Evolutionary conservation across 2,113 vertebrate genomes (phyloP).

Genomic region (Balaeniceps rex): DNA sequence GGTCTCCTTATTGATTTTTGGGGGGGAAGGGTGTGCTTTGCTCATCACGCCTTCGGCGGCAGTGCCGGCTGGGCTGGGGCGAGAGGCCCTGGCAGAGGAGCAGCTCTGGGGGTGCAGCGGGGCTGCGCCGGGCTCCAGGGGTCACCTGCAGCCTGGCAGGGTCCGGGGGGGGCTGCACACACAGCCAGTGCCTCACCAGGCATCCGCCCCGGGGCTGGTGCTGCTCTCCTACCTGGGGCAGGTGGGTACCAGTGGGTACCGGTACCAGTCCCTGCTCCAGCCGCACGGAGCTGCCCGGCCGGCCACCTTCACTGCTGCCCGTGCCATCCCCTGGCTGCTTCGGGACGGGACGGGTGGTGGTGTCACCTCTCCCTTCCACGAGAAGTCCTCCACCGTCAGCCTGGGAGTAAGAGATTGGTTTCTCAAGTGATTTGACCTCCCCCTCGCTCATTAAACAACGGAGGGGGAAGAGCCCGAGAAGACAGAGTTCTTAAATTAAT

Average conservation of each 20-base stretch:
- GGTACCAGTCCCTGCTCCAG: background rate
- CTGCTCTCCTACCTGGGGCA: background rate
- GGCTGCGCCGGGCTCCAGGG: background rate
- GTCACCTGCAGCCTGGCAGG: background rate
- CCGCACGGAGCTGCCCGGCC: rapidly evolving
- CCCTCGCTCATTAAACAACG: background rate
- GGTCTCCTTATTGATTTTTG: background rate
- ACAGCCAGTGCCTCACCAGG: background rate
- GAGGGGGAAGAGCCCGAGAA: background rate
- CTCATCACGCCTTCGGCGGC: background rate
- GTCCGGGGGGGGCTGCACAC: background rate
- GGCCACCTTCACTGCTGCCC: background rate
- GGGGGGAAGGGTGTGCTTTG: background rate
- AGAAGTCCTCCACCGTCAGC: background rate
- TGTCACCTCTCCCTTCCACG: background rate
- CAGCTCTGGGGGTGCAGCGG: background rate
- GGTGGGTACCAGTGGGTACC: rapidly evolving
- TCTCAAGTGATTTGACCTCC: background rate
- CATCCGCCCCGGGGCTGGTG: background rate
- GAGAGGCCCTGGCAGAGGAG: background rate
- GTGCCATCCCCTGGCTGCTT: rapidly evolving
- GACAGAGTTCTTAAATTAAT: background rate
- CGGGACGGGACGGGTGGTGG: rapidly evolving
- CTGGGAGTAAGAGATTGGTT: background rate
- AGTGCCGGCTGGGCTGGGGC: rapidly evolving